These are phyloP conservation scores for Bucco capensis DNA, from an alignment of 2,113 vertebrate species.

Conservation along the genomic window DNA sequence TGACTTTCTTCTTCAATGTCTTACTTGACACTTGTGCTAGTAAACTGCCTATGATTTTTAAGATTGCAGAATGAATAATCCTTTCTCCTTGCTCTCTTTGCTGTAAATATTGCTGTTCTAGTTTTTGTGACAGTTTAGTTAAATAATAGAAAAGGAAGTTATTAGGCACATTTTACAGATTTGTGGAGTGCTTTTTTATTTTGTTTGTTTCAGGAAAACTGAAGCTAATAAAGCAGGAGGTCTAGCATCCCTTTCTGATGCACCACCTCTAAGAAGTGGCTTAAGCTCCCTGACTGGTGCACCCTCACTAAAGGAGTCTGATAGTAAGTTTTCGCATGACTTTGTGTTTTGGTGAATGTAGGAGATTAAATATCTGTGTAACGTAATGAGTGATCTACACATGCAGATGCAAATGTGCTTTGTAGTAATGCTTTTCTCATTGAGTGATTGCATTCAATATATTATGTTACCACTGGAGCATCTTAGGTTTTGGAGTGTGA, in stretches of 20 bases:
- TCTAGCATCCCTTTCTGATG: slow-evolving; percentile 65
- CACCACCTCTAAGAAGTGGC: slow-evolving; percentile 45
- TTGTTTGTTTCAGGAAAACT: slow-evolving; percentile 72
- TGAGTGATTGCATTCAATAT: background rate
- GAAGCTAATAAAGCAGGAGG: slow-evolving; percentile 57
- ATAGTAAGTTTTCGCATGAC: slow-evolving; percentile 62
- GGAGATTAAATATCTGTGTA: background rate
- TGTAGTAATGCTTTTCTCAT: background rate
- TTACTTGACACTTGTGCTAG: background rate
- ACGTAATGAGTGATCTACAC: background rate
- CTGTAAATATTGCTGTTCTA: background rate
- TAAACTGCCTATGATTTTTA: background rate
- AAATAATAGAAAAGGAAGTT: background rate
- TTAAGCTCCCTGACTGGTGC: slow-evolving; percentile 62
- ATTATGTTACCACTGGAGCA: background rate
- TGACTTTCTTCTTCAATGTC: background rate
- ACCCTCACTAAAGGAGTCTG: slow-evolving; percentile 63
- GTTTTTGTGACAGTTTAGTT: background rate
- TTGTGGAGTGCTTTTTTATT: background rate
- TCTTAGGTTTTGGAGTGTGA: background rate
- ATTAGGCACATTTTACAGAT: background rate
- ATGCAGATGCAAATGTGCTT: background rate
- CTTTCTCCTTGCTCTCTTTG: background rate
- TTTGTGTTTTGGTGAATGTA: background rate
- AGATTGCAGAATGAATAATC: background rate